These are phyloP conservation scores for Eupsilia transversa DNA, from an alignment of 2,888 invertebrate species.

Conservation along the genomic window DNA sequence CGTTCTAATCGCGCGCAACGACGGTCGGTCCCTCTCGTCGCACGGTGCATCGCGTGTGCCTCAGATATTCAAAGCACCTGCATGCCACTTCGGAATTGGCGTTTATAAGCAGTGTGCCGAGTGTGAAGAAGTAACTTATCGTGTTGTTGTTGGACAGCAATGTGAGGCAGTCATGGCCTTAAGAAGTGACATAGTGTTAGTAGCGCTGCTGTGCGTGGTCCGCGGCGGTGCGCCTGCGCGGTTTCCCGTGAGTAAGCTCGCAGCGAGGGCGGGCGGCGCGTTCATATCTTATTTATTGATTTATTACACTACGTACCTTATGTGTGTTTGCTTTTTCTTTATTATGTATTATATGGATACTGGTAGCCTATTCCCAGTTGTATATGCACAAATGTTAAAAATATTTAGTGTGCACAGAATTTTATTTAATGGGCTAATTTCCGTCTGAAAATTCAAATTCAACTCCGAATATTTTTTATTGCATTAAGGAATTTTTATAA, in stretches of 20 bases:
- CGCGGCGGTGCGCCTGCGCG: conserved; percentile 87
- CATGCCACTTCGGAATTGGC: conserved; percentile 80
- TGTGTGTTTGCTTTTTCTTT: conserved; percentile 30
- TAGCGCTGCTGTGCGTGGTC: conserved; percentile 83
- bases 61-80: conserved; percentile 89
- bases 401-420: neutral
- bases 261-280: conserved; percentile 83
- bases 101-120: conserved; percentile 82
- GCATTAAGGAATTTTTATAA: no score
- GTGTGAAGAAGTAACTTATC: conserved; percentile 71
- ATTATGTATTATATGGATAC: conserved; percentile 30
- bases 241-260: conserved; percentile 87
- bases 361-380: conserved; percentile 9
- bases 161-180: conserved; percentile 82
- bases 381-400: neutral
- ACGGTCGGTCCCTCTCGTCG: conserved; percentile 70
- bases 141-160: conserved; percentile 78
- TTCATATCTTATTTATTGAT: conserved; percentile 59
- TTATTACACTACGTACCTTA: conserved; percentile 43
- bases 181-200: conserved; percentile 78
- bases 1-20: conserved; percentile 85
- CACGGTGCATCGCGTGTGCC: conserved; percentile 80
- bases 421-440: neutral
- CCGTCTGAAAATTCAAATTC: neutral
- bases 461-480: neutral